Percentiles rank a stretch among this genome's conserved stretches.
phyloP scores from a whole-genome alignment of 1,140 invertebrate species.

The Aricia agestis region DNA sequence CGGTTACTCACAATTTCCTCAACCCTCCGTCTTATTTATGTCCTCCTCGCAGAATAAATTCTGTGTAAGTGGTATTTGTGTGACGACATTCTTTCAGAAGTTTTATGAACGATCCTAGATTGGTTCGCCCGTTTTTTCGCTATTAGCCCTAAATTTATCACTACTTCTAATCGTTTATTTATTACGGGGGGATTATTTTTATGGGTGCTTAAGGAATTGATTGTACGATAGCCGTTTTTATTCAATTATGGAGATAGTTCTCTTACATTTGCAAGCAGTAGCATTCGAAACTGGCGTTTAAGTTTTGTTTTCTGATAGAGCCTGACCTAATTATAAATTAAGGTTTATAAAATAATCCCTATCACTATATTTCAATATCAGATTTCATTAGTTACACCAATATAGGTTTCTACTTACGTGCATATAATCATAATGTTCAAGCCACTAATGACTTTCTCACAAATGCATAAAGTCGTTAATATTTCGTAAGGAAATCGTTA shows the following conservation, averaged over 20 bases:
- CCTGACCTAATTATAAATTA: background rate
- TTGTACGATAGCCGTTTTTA: background rate
- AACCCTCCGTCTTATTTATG: slow-evolving; percentile 26
- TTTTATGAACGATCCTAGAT: slow-evolving; percentile 21
- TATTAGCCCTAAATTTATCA: slow-evolving; percentile 6
- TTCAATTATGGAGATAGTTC: background rate
- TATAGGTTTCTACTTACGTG: background rate
- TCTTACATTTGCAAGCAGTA: background rate
- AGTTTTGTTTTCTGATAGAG: background rate
- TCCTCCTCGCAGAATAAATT: slow-evolving; percentile 24
- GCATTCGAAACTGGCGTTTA: background rate
- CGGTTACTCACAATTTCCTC: slow-evolving; percentile 28
- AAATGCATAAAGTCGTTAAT: background rate
- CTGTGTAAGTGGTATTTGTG: slow-evolving; percentile 25
- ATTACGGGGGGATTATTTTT: slow-evolving; percentile 9
- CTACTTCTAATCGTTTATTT: slow-evolving; percentile 8
- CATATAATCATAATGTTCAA: no score
- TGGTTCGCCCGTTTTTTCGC: slow-evolving; percentile 9
- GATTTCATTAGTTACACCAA: background rate
- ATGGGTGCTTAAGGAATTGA: slow-evolving; percentile 2
- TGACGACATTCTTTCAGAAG: slow-evolving; percentile 7
- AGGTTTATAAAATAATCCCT: no score
- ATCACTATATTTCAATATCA: no score
- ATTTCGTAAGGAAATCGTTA: background rate
- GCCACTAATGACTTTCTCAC: no score